Conservation (phyloP, 2,797 vertebrate genomes). For the Staurois parvus region DNA sequence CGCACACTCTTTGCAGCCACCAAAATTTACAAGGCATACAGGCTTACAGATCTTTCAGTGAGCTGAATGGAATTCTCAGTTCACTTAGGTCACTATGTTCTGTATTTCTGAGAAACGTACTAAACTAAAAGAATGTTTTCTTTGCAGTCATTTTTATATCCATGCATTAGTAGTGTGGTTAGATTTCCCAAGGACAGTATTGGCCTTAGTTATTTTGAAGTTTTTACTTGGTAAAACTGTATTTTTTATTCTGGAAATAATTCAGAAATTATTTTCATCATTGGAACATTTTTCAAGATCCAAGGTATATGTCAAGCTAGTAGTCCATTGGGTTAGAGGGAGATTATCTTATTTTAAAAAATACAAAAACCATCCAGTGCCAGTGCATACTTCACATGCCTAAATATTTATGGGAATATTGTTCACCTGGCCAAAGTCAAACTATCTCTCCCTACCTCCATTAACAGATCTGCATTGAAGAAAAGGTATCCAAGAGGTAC, state of each 20-base stretch:
- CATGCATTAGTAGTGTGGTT: not conserved
- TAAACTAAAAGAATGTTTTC: slow-evolving; percentile 2
- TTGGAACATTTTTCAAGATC: too few species aligned
- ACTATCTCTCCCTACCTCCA: too few species aligned
- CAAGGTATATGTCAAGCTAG: too few species aligned
- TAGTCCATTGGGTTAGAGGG: too few species aligned
- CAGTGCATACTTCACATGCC: too few species aligned
- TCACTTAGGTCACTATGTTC: not conserved
- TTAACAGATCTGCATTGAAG: too few species aligned
- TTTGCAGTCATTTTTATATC: not conserved
- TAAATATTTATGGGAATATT: too few species aligned
- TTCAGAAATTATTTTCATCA: not conserved
- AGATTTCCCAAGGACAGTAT: not conserved
- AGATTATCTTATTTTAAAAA: too few species aligned
- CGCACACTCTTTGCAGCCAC: not conserved
- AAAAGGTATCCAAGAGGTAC: too few species aligned
- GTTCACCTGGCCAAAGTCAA: too few species aligned
- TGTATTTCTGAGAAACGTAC: not conserved
- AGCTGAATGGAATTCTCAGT: not conserved
- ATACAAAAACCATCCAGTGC: too few species aligned
- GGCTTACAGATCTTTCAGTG: not conserved
- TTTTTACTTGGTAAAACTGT: not conserved
- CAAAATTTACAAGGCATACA: not conserved
- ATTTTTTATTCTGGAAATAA: not conserved
- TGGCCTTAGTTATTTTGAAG: not conserved